Base-by-base conservation (phyloP, 2,888 invertebrate species). In the Myopa tessellatipennis region DNA sequence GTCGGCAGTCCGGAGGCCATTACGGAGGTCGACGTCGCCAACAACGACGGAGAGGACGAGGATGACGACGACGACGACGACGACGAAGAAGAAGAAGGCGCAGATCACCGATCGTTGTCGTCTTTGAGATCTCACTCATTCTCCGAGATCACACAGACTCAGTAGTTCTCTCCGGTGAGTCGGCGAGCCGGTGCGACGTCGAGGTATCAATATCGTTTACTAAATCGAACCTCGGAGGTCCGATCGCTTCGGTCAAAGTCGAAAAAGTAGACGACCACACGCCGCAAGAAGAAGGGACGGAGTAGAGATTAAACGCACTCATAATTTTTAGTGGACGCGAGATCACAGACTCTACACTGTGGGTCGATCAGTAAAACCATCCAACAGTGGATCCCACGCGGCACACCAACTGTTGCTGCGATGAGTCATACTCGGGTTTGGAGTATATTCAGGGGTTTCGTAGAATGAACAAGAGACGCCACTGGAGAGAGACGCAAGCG, bases 181-280 rank as follows among this genome's bases (percentile, higher is more conserved):
- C 67, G 10, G 8, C n/a, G 52, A 38, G 55, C 52, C 45, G 16
- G 18, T 18, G 77, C 77, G 79, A 79, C n/a, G 79, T 72, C 40
- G 70, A 70, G 69, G 50, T 74, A 74, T 77, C 73, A 69, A 77
- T 78, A 79, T 55, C 79, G 67, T 70, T 40, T 26, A 73, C 67
- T 36, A 55, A 77, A 73, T 65, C 71, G 50, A 72, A 70, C 26
- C 14, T 61, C 67, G 77, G 68, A 69, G 74, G 75, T 73, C 77
- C 52, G 52, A 63, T 34, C 65, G 70, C 50, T 52, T 74, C 63
- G 74, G 74, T 65, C 76, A 71, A 61, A 55, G 70, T 40, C 40
- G 55, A 40, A 74, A 76, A 40, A 70, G 71, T 72, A 76, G 74
- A 80, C 26, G 82, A 82, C 83, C 83, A 83, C 83, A 83, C 83